Evolutionary conservation across 2,888 invertebrate genomes (phyloP).

Genomic region (Physocephala rufipes): DNA sequence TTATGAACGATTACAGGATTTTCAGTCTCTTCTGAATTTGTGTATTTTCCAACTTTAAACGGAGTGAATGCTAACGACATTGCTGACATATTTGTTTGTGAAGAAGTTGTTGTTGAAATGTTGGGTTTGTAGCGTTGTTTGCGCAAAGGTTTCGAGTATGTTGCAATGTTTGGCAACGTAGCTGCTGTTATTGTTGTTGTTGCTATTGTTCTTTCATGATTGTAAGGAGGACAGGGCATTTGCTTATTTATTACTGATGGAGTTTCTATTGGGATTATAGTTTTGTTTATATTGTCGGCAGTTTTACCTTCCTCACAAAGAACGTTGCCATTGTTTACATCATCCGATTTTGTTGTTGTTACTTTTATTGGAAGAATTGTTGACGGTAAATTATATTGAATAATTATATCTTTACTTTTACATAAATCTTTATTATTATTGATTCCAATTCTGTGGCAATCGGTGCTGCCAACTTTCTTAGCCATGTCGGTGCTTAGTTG

Average conservation of each 20-base stretch:
- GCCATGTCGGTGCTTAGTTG: slow-evolving; percentile 35
- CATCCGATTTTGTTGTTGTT: slow-evolving; percentile 22
- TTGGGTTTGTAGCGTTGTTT: slow-evolving; percentile 58
- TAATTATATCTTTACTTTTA: too few relatives aligned
- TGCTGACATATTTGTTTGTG: slow-evolving; percentile 39
- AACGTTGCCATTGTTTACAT: not conserved
- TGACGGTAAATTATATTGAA: not conserved
- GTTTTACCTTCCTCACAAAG: slow-evolving; percentile 47
- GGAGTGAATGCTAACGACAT: slow-evolving; percentile 35
- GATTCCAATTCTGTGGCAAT: not conserved
- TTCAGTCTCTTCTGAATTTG: slow-evolving; percentile 14
- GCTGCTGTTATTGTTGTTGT: slow-evolving; percentile 24
- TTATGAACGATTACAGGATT: not conserved
- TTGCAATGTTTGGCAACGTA: slow-evolving; percentile 60
- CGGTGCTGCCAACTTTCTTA: not conserved
- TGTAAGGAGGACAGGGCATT: not conserved
- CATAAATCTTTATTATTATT: not conserved
- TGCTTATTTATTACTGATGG: not conserved
- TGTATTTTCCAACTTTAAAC: not conserved
- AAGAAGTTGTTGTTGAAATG: slow-evolving; percentile 35
- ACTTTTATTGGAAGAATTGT: slow-evolving; percentile 23
- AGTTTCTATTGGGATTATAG: slow-evolving; percentile 2
- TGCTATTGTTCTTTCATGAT: too few relatives aligned
- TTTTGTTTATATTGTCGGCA: slow-evolving; percentile 46
- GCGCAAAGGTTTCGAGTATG: slow-evolving; percentile 61